Evolutionary conservation across 2,888 invertebrate species (phyloP).

Genomic region (Onthophagus sagittarius): DNA sequence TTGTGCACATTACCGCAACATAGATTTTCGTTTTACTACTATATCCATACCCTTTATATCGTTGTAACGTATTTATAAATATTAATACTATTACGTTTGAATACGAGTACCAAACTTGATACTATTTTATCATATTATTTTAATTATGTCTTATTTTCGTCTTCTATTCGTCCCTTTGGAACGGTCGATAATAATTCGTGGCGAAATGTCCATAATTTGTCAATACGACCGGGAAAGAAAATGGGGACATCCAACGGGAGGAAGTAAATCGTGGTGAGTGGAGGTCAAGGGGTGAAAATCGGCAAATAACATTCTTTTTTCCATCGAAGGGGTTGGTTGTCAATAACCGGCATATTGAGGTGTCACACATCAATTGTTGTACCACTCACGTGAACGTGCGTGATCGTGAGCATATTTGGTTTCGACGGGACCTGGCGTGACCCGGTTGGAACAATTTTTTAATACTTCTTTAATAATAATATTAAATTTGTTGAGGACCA

Average conservation of each 20-base stretch:
- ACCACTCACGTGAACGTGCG: no score
- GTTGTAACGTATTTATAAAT: neutral
- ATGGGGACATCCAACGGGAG: neutral
- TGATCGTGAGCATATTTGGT: no score
- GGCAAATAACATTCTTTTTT: neutral
- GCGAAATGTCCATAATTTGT: neutral
- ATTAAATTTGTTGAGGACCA: no score
- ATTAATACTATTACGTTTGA: neutral
- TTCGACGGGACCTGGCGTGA: no score
- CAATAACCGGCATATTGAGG: slow-evolving; percentile 8
- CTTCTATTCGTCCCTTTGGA: neutral
- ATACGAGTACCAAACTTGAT: neutral
- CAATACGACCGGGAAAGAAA: neutral
- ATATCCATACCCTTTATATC: neutral
- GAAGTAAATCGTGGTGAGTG: slow-evolving; percentile 1
- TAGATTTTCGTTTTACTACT: neutral
- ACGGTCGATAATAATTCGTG: neutral
- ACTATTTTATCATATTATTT: neutral
- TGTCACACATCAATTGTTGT: no score
- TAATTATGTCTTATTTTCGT: neutral
- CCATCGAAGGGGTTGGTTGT: neutral
- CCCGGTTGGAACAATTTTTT: no score
- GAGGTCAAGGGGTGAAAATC: neutral
- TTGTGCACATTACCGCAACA: neutral
- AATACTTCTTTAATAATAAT: no score